These are phyloP conservation scores for Lepidotrigona ventralis DNA, from an alignment of 1,140 invertebrate species.

Conservation along the genomic window DNA sequence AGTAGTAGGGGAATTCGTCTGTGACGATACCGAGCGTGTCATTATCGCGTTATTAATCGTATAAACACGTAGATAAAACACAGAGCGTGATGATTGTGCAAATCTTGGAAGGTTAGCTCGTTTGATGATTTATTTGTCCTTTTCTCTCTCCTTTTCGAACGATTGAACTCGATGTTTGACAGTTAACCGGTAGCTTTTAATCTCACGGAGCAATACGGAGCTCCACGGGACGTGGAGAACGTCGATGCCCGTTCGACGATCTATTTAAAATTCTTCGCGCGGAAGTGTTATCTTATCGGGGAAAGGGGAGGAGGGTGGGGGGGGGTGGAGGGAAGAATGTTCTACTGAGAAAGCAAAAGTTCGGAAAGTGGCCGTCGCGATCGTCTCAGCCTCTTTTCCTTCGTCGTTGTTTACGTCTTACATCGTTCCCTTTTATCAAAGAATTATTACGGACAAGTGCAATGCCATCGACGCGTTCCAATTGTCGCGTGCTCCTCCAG, in stretches of 20 bases:
- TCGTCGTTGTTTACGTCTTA: conserved; percentile 21
- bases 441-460: conserved; percentile 38
- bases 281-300: conserved; percentile 46
- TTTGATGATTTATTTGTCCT: not conserved
- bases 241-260: conserved; percentile 25
- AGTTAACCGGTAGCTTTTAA: conserved; percentile 18
- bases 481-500: too few relatives aligned
- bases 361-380: conserved; percentile 27
- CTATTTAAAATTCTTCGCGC: conserved; percentile 46
- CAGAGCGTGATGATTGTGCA: not conserved
- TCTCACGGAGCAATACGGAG: not conserved
- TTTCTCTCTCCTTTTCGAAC: not conserved
- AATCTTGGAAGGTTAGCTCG: not conserved
- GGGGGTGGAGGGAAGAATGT: conserved; percentile 14
- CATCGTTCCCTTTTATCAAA: conserved; percentile 13
- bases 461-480: conserved; percentile 16
- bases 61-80: not conserved
- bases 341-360: conserved; percentile 27
- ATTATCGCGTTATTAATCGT: not conserved
- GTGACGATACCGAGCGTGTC: not conserved
- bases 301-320: too few relatives aligned
- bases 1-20: not conserved
- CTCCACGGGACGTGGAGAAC: not conserved
- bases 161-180: not conserved
- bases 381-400: conserved; percentile 4